Base-by-base conservation (phyloP, 2,113 vertebrate species). In the Dascyllus trimaculatus region DNA sequence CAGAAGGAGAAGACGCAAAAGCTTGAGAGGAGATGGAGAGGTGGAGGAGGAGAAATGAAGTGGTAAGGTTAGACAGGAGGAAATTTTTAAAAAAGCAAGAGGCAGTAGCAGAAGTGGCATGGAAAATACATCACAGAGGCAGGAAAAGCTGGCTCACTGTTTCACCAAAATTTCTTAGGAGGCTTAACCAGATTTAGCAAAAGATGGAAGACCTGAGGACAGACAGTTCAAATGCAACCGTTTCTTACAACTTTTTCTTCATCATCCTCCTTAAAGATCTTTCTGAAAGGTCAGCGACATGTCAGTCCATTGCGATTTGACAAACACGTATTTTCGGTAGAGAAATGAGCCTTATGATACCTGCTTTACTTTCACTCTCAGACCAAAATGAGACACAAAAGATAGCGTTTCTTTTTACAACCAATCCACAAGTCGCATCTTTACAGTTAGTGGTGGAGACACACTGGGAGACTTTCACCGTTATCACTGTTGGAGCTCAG, bases 1-100 rank as follows among this genome's bases (percentile, higher is more conserved):
- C 32, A 89, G 72, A 64, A 80, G 63, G 32, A 85, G 81, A 69
- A 53, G 58, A 32, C 69, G 78, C 65, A 65, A 60, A 65, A 78
- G 82, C 73, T 80, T 19, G 15, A 70, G 66, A 76, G 53, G 53
- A 65, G 53, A 38, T 53, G 32, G 56, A 35, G 53, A 61, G 58
- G 29, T 56, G 26, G 29, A 70, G n/a, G 21, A 54, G 29, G 48
- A 53, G 61, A 19, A 58, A 56, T 35, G 2, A 51, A 43, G 67
- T 48, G 25, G 69, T 25, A 7, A 29, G 35, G 49, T 53, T 38
- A 14, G 38, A 59, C 10, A 19, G 48, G 48, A 48, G 60, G 62
- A 74, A 29, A 11, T 25, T n/a, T n/a, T n/a, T n/a, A 24, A 8
- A 17, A 29, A 53, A 52, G n/a, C 1, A 3, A 19, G 26, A 40